These are phyloP conservation scores for Pteria penguin DNA, from an alignment of 2,888 invertebrate genomes.

Conservation along the genomic window DNA sequence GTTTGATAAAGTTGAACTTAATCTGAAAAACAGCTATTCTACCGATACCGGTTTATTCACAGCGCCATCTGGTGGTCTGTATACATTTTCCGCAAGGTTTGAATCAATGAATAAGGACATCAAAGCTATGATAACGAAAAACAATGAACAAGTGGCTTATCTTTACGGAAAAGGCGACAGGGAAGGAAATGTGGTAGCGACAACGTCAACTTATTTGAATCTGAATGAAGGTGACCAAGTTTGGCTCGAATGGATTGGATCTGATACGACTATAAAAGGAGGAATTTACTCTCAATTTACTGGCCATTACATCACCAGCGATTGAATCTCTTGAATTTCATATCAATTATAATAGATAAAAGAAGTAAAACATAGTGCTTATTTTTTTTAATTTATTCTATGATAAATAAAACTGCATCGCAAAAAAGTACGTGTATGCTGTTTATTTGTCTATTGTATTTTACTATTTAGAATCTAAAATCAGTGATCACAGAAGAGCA, in stretches of 20 bases:
- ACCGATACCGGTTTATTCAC: constrained; percentile 4
- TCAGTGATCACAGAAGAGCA: too few species aligned
- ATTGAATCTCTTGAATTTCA: too few species aligned
- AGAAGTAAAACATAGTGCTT: too few species aligned
- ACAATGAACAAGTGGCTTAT: constrained; percentile 3
- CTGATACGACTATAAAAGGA: not conserved
- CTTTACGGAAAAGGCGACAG: not conserved
- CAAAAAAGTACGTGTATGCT: too few species aligned
- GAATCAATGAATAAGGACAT: not conserved
- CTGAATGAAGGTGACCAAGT: constrained; percentile 7
- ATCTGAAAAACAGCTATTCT: not conserved
- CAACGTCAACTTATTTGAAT: not conserved
- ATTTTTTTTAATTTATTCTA: too few species aligned
- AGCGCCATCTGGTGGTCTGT: not conserved
- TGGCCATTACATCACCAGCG: not conserved
- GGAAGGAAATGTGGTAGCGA: not conserved
- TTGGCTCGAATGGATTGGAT: constrained; percentile 12
- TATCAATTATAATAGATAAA: too few species aligned
- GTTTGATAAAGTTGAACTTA: not conserved
- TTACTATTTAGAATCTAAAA: too few species aligned
- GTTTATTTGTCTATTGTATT: too few species aligned
- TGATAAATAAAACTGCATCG: too few species aligned
- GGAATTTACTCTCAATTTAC: constrained; percentile 8
- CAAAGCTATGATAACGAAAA: not conserved
- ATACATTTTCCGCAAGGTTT: not conserved